phyloP scores from a whole-genome alignment of 2,113 vertebrate genomes.

The Canis aureus region DNA sequence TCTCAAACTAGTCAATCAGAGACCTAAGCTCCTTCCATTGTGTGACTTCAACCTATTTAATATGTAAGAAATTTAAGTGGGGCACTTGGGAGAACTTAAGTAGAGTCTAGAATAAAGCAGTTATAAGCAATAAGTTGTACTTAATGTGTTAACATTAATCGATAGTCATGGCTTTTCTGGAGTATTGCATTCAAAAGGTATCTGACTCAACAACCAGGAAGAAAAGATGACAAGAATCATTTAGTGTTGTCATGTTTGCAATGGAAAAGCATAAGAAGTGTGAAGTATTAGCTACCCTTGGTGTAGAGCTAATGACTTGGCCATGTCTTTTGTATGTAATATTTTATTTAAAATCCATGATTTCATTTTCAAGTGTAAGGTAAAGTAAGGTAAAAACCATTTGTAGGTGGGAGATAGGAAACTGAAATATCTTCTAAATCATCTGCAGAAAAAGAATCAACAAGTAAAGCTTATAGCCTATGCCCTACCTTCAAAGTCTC shows the following conservation, averaged over 20 bases:
- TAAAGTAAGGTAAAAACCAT: conserved; percentile 31
- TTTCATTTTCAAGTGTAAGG: neutral
- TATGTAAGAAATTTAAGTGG: neutral
- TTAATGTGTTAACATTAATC: neutral
- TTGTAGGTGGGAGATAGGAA: neutral
- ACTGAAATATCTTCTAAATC: neutral
- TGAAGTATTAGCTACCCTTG: neutral
- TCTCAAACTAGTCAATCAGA: neutral
- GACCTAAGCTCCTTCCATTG: neutral
- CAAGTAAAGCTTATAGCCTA: neutral
- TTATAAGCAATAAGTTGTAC: neutral
- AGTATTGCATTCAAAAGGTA: neutral
- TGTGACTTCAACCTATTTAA: neutral
- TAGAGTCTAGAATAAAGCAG: neutral
- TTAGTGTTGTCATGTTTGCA: neutral
- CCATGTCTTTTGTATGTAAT: neutral
- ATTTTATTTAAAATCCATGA: neutral
- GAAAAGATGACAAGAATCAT: neutral
- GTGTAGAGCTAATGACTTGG: neutral
- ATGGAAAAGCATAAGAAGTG: too few species aligned
- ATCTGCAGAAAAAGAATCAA: neutral
- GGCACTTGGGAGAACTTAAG: neutral
- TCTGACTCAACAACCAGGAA: neutral
- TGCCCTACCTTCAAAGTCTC: neutral
- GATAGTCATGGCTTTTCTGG: neutral